These are phyloP conservation scores for Atopsyche davidsoni DNA, from an alignment of 1,140 invertebrate species.

Conservation along the genomic window DNA sequence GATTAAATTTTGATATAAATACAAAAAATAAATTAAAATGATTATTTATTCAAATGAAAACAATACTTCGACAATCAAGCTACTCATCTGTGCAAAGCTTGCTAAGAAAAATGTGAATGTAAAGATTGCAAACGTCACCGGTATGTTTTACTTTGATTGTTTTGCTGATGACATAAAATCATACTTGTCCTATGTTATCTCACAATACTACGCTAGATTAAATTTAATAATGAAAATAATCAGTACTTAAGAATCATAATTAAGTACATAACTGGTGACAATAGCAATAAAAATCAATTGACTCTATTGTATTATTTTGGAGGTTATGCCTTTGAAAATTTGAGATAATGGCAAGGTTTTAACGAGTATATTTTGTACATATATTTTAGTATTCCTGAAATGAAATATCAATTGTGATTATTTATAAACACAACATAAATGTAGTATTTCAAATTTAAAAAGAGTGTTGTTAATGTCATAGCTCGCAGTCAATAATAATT, in stretches of 20 bases:
- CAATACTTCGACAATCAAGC: constrained; percentile 65
- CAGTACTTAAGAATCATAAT: too few relatives aligned
- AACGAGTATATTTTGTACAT: too few relatives aligned
- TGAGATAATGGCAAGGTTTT: too few relatives aligned
- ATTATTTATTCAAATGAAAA: constrained; percentile 62
- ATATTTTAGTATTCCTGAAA: too few relatives aligned
- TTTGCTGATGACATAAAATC: constrained; percentile 15
- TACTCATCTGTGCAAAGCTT: constrained; percentile 60
- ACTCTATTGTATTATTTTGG: too few relatives aligned
- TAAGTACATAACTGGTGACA: too few relatives aligned
- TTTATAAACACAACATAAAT: too few relatives aligned
- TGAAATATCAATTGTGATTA: too few relatives aligned
- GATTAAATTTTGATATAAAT: too few relatives aligned
- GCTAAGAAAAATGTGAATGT: constrained; percentile 49
- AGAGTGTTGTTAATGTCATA: not conserved
- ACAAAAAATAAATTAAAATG: constrained; percentile 47
- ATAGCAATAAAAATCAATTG: too few relatives aligned
- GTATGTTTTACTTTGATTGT: constrained; percentile 37
- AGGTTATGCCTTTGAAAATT: too few relatives aligned
- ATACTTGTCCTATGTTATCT: not conserved
- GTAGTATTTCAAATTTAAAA: not conserved
- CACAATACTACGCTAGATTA: constrained; percentile 6
- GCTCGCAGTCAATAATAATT: constrained; percentile 21
- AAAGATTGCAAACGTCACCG: constrained; percentile 49
- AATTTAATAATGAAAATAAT: constrained; percentile 19